Percentiles rank a stretch among this genome's conserved stretches.
These are phyloP conservation scores for Oncorhynchus gorbuscha DNA, from an alignment of 2,113 vertebrate genomes.

Conservation along the genomic window DNA sequence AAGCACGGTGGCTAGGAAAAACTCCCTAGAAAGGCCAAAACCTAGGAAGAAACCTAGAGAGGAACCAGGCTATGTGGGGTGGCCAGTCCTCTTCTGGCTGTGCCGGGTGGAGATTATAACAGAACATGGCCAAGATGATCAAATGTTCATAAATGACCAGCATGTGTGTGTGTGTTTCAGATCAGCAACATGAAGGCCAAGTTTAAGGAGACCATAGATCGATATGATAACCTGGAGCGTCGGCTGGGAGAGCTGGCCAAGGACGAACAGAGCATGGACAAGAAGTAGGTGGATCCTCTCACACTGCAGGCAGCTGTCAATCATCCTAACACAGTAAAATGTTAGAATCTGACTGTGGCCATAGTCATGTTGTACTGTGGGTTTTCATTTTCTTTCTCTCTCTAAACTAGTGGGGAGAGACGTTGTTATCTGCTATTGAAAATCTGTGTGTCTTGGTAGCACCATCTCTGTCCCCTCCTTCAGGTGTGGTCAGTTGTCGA, in stretches of 20 bases:
- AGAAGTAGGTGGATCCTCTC: slow-evolving; percentile 80
- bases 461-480: background rate
- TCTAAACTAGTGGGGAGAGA: background rate
- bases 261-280: slow-evolving; percentile 90
- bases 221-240: slow-evolving; percentile 92
- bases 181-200: slow-evolving; percentile 98
- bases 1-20: too few relatives aligned
- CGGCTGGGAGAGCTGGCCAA: slow-evolving; percentile 86
- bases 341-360: background rate
- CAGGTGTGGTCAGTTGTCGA: slow-evolving; percentile 87
- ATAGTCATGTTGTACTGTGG: too few relatives aligned
- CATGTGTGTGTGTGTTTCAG: slow-evolving; percentile 71
- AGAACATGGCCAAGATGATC: too few relatives aligned
- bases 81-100: too few relatives aligned
- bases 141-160: too few relatives aligned
- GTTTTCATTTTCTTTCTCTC: too few relatives aligned
- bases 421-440: background rate
- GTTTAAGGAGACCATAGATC: slow-evolving; percentile 98
- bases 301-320: background rate
- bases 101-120: too few relatives aligned
- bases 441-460: background rate
- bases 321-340: background rate
- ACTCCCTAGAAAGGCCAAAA: too few relatives aligned
- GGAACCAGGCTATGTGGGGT: too few relatives aligned
- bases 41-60: too few relatives aligned